Conservation (phyloP, 2,888 invertebrate species). For the Microchrysa polita region DNA sequence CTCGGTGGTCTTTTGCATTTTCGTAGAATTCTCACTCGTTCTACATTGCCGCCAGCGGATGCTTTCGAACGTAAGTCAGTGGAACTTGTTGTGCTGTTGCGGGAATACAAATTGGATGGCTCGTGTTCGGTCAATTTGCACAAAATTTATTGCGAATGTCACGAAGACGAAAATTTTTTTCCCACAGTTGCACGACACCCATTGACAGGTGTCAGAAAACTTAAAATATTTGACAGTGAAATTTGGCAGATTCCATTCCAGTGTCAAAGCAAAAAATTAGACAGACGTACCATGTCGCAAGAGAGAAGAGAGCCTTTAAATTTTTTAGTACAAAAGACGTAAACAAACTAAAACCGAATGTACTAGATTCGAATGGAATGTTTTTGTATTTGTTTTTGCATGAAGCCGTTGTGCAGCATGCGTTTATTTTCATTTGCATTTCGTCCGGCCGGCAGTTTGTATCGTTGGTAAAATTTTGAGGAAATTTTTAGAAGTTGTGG, state of each 20-base stretch:
- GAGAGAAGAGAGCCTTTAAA: too few relatives aligned
- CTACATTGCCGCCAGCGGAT: background rate
- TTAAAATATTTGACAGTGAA: slow-evolving; percentile 34
- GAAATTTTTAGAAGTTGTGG: too few relatives aligned
- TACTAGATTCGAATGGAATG: too few relatives aligned
- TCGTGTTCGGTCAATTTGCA: background rate
- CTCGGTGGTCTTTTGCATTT: slow-evolving; percentile 24
- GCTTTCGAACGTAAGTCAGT: background rate
- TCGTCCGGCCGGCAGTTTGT: too few relatives aligned
- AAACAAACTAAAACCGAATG: too few relatives aligned
- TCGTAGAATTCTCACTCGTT: background rate
- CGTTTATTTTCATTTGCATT: too few relatives aligned
- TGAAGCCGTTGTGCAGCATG: too few relatives aligned
- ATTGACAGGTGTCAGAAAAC: slow-evolving; percentile 37
- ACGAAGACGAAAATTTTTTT: slow-evolving; percentile 35
- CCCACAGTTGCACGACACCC: background rate
- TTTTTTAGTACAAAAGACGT: too few relatives aligned
- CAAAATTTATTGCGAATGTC: background rate
- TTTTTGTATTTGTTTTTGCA: too few relatives aligned
- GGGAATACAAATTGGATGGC: background rate
- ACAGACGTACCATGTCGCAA: too few relatives aligned
- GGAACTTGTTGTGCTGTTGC: background rate
- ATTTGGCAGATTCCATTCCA: slow-evolving; percentile 21
- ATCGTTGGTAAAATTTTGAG: too few relatives aligned
- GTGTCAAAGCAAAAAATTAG: background rate